Base-by-base conservation (phyloP, 2,888 invertebrate genomes). In the Cephus spinipes region DNA sequence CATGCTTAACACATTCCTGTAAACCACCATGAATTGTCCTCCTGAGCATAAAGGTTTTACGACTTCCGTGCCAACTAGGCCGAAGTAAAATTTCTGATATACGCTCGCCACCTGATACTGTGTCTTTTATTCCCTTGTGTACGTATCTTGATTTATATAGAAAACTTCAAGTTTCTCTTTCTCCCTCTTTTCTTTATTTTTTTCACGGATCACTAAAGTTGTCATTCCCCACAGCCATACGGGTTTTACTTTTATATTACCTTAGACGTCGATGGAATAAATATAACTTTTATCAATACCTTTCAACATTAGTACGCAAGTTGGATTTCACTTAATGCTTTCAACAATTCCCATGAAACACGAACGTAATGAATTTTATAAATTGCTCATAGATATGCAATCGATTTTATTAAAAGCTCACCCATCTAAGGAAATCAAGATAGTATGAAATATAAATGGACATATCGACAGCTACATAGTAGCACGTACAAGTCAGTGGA, bases 21-120 rank as follows among this genome's bases (percentile, higher is more conserved):
- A 71, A 71, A 71, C 71, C 71, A 33, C 71, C 71, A 33, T 71
- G 71, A 71, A 71, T 71, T 71, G 71, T 71, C 71, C 71, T 71
- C 32, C 71, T 32, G 71, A 71, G 71, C 71, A 71, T 71, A 71
- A 73, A 73, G 35, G 74, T 35, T 73, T 73, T 73, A 73, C 74
- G 74, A 73, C 34, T 73, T 33, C 33, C 74, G 74, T 35, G 74
- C 74, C 74, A 35, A 73, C 74, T 73, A 73, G 35, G 74, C 74
- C 74, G 35, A 34, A 73, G 34, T 73, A 35, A 73, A 73, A 73
- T 73, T 73, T n/a, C 74, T 73, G 33, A 73, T 73, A 73, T 73
- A 73, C 35, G 35, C 74, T 32, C n/a, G 35, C 74, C 74, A 73
- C 74, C 74, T 73, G 74, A 73, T 73, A 33, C 74, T 35, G n/a